Evolutionary conservation across 2,113 vertebrate genomes (phyloP), one percentile per base, ranked within the genome.

Genomic region (Dicrurus megarhynchus): DNA sequence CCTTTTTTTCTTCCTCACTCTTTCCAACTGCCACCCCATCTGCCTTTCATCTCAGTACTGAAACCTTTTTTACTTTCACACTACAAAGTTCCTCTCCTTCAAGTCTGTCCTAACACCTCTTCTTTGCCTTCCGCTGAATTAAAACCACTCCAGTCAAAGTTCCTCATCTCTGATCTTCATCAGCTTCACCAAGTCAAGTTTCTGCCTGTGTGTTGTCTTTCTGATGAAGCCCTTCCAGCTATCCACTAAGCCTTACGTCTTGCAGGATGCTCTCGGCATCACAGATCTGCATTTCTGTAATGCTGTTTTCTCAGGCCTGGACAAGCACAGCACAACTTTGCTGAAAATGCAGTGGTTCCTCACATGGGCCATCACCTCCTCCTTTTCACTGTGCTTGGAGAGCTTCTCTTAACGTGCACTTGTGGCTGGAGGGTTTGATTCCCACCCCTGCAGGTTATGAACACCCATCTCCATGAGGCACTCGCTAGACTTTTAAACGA

Each of bases 1-100:
- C n/a, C n/a, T 15, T 8, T 42, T 42, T 55, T n/a, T 3, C 4
- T 28, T 68, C 56, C 42, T 27, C 26, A 33, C 47, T 85, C 49
- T 79, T 87, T 84, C 83, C 68, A 90, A 84, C 80, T 95, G 86
- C 80, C 60, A 75, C 60, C n/a, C 76, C 94, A 89, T 95, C 91
- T 96, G 90, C 59, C 69, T 87, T 95, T 90, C 86, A 50, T 84
- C 37, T 83, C 64, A 15, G 64, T 14, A 50, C 59, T 46, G 70
- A 73, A 85, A 76, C 44, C 63, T 71, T 75, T 87, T 68, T 64
- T 49, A 16, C 53, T 85, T 96, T 93, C 75, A 76, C 32, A 21
- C 28, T 73, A 30, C 53, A 22, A 92, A 74, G 85, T 49, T 95
- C 32, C 30, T 84, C 53, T 91, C 35, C 69, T 76, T 93, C 82